Evolutionary conservation across 2,888 invertebrate species (phyloP), one percentile per base, ranked within the genome.

Genomic region (Coremacera marginata): DNA sequence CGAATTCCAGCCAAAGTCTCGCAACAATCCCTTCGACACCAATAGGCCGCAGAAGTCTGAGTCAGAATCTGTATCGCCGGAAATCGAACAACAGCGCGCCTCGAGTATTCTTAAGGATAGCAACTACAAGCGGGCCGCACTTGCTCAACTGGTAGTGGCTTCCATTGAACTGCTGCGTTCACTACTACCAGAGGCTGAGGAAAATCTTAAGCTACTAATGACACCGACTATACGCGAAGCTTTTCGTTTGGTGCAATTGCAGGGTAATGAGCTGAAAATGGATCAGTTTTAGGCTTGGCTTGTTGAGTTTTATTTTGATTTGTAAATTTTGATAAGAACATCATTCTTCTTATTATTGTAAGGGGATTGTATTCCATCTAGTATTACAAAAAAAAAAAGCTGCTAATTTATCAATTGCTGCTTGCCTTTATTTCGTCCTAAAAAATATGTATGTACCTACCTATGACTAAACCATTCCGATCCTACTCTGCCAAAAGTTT

Each of bases 41-140:
- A 89, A 89, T 81, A 88, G 89, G 0, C 88, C 88, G 57, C 86
- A 88, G 60, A 89, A 89, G 70, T 82, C 85, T 19, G 89, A 89
- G 77, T 81, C 86, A 0, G 94, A 94, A 84, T 93, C 94, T 1
- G 93, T 95, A 7, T 94, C 95, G 3, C 94, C 94, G 0, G 95
- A 95, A 89, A 95, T 96, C 75, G 95, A 95, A 84, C 94, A 94
- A 83, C 96, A 96, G 86, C 92, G 95, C 82, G 92, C 94, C 73
- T 91, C 93, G 68, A 96, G 96, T 84, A 95, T 96, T 79, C 93
- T 94, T 81, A 96, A 95, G 92, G 97, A 98, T 87, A 94, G 94
- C 74, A 97, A 97, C 85, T 95, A 96, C 22, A 95, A 95, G 86
- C 92, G 95, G 79, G 93, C 93, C 76, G 95, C 96, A 25, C 93